Conservation (phyloP, 2,113 vertebrate species). For the Passer domesticus region DNA sequence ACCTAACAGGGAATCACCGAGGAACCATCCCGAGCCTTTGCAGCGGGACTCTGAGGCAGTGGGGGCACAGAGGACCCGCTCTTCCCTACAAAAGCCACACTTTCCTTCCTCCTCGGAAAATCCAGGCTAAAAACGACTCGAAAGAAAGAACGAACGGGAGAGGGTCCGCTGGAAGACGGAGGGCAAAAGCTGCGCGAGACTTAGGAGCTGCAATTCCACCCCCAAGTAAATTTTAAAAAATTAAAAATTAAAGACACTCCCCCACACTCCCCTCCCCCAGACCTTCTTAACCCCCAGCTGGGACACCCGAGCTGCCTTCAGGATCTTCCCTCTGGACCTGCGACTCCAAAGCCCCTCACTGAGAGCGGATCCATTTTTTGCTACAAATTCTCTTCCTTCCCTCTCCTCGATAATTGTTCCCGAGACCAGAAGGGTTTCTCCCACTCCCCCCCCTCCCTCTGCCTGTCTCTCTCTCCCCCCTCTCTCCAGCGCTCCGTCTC, state of each 20-base stretch:
- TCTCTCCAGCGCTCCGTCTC: constrained; percentile 34
- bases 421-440: neutral
- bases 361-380: constrained; percentile 69
- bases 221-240: constrained; percentile 54
- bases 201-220: constrained; percentile 4
- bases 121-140: neutral
- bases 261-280: constrained; percentile 54
- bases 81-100: neutral
- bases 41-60: neutral
- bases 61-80: neutral
- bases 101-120: neutral
- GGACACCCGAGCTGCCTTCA: constrained; percentile 42
- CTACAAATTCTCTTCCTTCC: constrained; percentile 70
- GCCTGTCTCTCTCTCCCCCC: neutral
- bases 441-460: neutral
- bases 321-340: constrained; percentile 40
- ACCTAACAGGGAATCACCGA: neutral
- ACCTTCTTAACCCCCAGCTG: constrained; percentile 46
- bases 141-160: neutral
- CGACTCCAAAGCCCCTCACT: constrained; percentile 36
- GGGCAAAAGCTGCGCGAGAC: constrained; percentile 1
- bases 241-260: constrained; percentile 64
- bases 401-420: constrained; percentile 64
- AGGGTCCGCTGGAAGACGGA: neutral
- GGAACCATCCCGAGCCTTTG: neutral